Evolutionary conservation across 2,797 vertebrate species (phyloP).

Genomic region (Bradypodion ventrale): DNA sequence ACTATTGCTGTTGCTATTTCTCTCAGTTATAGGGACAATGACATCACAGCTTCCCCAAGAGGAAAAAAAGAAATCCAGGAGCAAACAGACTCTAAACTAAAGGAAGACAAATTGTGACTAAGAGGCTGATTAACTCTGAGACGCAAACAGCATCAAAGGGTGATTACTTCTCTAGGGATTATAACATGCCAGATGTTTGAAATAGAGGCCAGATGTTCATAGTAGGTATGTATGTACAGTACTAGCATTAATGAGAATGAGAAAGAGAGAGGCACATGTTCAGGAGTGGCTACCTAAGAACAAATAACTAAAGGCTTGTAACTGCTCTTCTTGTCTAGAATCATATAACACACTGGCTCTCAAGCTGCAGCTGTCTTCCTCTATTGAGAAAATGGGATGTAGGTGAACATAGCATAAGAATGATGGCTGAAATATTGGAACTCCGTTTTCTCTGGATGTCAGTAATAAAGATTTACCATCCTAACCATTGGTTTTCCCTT

Average conservation of each 20-base stretch:
- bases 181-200: constrained; percentile 34
- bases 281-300: background rate
- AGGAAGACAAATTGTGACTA: constrained; percentile 23
- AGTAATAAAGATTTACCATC: no score
- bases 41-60: background rate
- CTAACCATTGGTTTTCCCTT: no score
- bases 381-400: background rate
- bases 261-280: background rate
- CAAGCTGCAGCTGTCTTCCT: background rate
- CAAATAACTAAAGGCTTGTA: constrained; percentile 17
- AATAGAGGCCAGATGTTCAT: constrained; percentile 36
- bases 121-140: constrained; percentile 31
- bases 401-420: constrained; percentile 10
- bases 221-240: constrained; percentile 24
- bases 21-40: background rate
- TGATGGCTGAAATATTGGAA: no score
- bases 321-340: constrained; percentile 25
- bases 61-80: constrained; percentile 18
- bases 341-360: constrained; percentile 6
- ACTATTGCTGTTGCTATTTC: no score
- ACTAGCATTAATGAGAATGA: background rate
- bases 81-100: background rate
- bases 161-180: constrained; percentile 33
- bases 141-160: constrained; percentile 30
- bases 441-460: no score